Evolutionary conservation across 1,140 invertebrate genomes (phyloP).

Genomic region (Leguminivora glycinivorella): DNA sequence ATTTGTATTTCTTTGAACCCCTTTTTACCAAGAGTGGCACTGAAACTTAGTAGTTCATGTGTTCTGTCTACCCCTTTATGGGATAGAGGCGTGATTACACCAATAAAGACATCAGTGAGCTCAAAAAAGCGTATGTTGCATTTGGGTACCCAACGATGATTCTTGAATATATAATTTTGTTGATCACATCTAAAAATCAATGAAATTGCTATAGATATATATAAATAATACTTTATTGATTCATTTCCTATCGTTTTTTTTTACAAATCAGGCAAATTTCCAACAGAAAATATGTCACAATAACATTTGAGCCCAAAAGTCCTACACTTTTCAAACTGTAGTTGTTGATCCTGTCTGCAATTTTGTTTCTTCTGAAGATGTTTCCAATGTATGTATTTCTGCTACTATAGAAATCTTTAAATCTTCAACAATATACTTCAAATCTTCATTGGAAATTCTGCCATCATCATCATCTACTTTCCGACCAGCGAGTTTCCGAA

Average conservation of each 20-base stretch:
- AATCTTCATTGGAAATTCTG: neutral
- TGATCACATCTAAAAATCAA: neutral
- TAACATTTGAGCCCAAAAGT: neutral
- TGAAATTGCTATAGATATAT: neutral
- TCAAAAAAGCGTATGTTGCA: no score
- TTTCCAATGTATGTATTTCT: neutral
- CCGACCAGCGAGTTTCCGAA: neutral
- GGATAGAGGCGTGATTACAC: no score
- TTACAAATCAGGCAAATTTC: neutral
- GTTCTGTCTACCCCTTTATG: no score
- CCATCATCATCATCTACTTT: conserved; percentile 1
- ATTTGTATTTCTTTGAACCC: no score
- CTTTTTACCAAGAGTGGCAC: no score
- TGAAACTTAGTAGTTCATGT: no score
- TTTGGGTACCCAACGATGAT: no score
- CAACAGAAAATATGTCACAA: neutral
- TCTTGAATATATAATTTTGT: no score
- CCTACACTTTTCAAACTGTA: neutral
- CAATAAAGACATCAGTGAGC: no score
- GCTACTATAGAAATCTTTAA: neutral
- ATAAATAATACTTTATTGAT: conserved; percentile 9
- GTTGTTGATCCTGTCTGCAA: neutral
- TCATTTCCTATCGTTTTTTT: neutral
- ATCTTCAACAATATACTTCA: neutral
- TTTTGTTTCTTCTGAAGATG: no score